Percentiles rank a stretch among this genome's conserved stretches.
These are phyloP conservation scores for Drosophila dunni DNA, from an alignment of 1,140 invertebrate genomes.

Conservation along the genomic window DNA sequence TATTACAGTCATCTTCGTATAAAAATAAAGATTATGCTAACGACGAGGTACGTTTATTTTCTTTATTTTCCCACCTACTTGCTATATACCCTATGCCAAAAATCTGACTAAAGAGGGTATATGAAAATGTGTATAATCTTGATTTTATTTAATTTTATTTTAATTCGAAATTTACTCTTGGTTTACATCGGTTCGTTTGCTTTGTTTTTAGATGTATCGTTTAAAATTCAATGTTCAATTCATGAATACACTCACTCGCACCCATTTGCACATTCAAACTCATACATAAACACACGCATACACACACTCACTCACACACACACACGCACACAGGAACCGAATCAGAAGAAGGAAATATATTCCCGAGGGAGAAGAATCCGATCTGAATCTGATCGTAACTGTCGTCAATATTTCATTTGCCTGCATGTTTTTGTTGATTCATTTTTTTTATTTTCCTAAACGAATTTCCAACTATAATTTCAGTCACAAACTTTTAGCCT, in stretches of 20 bases:
- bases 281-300: not conserved
- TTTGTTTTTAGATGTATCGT: slow-evolving; percentile 8
- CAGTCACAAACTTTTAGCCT: not conserved
- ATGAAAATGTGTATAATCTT: not conserved
- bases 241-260: slow-evolving; percentile 16
- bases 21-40: slow-evolving; percentile 74
- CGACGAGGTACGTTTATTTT: slow-evolving; percentile 75
- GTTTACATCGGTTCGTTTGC: slow-evolving; percentile 2
- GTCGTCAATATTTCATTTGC: slow-evolving; percentile 31
- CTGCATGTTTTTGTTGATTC: slow-evolving; percentile 38
- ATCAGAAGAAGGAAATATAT: slow-evolving; percentile 13
- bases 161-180: slow-evolving; percentile 8
- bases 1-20: slow-evolving; percentile 79
- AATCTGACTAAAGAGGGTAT: slow-evolving; percentile 17
- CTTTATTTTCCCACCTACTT: slow-evolving; percentile 1
- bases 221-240: slow-evolving; percentile 1
- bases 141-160: not conserved
- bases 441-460: not conserved
- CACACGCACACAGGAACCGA: slow-evolving; percentile 5
- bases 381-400: slow-evolving; percentile 6
- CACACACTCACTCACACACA: slow-evolving; percentile 18
- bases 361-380: not conserved
- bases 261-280: slow-evolving; percentile 8
- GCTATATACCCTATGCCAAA: slow-evolving; percentile 13
- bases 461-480: slow-evolving; percentile 14